Evolutionary conservation across 1,140 invertebrate genomes (phyloP).

Genomic region (Lysiphlebus fabarum): DNA sequence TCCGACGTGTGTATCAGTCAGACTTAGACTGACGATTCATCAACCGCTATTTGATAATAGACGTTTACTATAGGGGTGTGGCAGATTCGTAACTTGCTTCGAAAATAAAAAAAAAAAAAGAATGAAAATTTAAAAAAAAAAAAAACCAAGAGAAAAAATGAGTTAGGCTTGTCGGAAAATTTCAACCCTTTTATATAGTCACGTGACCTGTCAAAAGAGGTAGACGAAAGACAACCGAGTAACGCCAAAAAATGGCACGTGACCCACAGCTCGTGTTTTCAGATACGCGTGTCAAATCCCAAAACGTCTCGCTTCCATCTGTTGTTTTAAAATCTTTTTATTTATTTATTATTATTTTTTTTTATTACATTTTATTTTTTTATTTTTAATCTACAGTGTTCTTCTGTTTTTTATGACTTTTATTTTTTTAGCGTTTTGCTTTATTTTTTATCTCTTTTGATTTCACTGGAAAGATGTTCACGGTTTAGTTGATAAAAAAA

Average conservation of each 20-base stretch:
- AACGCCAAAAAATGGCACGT: constrained; percentile 44
- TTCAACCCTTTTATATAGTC: constrained; percentile 54
- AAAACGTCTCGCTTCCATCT: constrained; percentile 32
- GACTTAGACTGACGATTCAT: constrained; percentile 53
- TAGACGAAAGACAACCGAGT: constrained; percentile 29
- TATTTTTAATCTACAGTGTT: too few relatives aligned
- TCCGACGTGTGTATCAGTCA: constrained; percentile 46
- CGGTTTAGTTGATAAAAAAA: too few relatives aligned
- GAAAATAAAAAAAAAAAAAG: constrained; percentile 13
- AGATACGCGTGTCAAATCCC: constrained; percentile 56
- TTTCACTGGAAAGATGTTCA: too few relatives aligned
- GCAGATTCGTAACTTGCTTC: constrained; percentile 1
- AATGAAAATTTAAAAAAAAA: constrained; percentile 18
- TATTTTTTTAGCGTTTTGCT: constrained; percentile 13
- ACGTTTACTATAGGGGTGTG: constrained; percentile 14
- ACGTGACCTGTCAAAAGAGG: constrained; percentile 47
- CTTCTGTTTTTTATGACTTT: constrained; percentile 20
- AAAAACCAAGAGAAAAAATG: constrained; percentile 16
- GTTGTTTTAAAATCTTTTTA: constrained; percentile 3
- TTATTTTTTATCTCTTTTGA: too few relatives aligned
- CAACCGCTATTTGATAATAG: constrained; percentile 32
- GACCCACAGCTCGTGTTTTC: constrained; percentile 46
- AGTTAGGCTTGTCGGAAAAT: constrained; percentile 42
- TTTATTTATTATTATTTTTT: constrained; percentile 21
- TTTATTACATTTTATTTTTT: constrained; percentile 26